Conservation (phyloP, 1,140 invertebrate species). For the Leptinotarsa lineolata region DNA sequence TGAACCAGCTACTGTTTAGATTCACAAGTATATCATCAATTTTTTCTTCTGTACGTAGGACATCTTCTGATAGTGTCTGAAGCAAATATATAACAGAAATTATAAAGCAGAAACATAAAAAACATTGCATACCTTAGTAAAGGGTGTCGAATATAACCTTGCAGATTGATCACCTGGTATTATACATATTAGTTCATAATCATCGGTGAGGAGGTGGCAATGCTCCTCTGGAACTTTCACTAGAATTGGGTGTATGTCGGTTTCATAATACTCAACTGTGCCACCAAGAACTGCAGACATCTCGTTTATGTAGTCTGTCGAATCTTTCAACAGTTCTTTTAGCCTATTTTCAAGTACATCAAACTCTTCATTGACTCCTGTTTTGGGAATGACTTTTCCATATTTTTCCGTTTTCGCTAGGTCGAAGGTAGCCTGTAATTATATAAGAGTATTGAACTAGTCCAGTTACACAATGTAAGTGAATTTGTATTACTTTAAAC, state of each 20-base stretch:
- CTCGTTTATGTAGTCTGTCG: constrained; percentile 71
- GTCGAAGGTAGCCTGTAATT: constrained; percentile 79
- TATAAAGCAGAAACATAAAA: too few relatives aligned
- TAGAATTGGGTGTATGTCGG: constrained; percentile 90
- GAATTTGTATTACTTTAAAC: constrained; percentile 70
- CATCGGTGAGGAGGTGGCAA: constrained; percentile 68
- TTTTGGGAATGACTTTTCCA: constrained; percentile 83
- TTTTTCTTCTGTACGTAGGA: too few relatives aligned
- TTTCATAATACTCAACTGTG: constrained; percentile 78
- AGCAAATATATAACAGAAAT: too few relatives aligned
- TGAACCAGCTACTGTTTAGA: too few relatives aligned
- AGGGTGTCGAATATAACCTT: too few relatives aligned
- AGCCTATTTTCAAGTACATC: constrained; percentile 73
- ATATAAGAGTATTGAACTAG: not conserved
- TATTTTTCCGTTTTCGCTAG: constrained; percentile 82
- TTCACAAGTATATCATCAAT: too few relatives aligned
- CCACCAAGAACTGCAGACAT: constrained; percentile 74
- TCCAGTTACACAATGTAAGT: not conserved
- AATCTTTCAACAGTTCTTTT: constrained; percentile 61
- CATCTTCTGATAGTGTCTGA: too few relatives aligned
- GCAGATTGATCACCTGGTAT: too few relatives aligned
- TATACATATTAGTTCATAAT: constrained; percentile 59
- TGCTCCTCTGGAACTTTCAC: constrained; percentile 87
- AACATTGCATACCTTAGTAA: too few relatives aligned
- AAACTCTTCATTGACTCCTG: constrained; percentile 87